Conservation (phyloP, 2,888 invertebrate genomes). For the Craniophora ligustri region DNA sequence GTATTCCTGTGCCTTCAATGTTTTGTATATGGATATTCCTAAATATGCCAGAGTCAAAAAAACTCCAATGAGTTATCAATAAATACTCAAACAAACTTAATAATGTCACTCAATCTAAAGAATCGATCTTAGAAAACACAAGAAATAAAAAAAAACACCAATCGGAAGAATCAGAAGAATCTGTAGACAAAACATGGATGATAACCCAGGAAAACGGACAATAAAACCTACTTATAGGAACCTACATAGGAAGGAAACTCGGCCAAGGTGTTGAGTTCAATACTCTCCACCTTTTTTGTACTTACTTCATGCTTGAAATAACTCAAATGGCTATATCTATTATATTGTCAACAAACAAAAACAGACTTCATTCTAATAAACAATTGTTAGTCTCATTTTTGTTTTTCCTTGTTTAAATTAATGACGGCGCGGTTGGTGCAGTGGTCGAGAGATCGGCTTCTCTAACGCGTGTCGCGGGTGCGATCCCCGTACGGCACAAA, state of each 20-base stretch:
- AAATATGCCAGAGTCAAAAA: no score
- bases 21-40: no score
- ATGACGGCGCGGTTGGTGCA: no score
- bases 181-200: background rate
- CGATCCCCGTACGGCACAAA: no score
- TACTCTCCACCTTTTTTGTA: conserved; percentile 22
- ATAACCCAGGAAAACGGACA: conserved; percentile 7
- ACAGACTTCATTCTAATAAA: conserved; percentile 1
- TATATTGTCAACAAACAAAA: conserved; percentile 14
- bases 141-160: background rate
- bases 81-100: no score
- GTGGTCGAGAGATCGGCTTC: no score
- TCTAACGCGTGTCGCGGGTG: no score
- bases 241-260: conserved; percentile 39
- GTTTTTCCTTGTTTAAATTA: conserved; percentile 25
- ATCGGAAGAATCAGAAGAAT: conserved; percentile 1
- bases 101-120: no score
- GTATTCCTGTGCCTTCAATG: no score
- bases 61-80: no score
- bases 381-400: background rate
- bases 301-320: conserved; percentile 27
- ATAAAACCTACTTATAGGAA: conserved; percentile 16
- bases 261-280: conserved; percentile 28
- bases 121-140: background rate
- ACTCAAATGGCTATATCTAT: conserved; percentile 10